Base-by-base conservation (phyloP, 2,113 vertebrate genomes). In the Otis tarda region DNA sequence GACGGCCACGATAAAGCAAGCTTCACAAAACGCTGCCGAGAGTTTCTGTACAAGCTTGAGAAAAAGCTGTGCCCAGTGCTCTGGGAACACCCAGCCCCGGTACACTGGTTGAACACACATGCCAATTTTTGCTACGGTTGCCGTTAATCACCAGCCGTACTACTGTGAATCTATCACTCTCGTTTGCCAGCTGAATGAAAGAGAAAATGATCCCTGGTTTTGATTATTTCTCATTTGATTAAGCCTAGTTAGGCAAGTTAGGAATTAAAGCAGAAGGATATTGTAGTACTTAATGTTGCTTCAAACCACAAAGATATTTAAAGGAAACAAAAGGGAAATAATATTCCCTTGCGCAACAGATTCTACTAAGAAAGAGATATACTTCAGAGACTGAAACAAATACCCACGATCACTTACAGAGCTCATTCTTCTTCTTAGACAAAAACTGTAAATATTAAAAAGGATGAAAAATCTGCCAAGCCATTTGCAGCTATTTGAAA, bases 401-500 rank as follows among this genome's bases (percentile, higher is more conserved):
- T 95, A 89, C 91, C 95, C 94, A 39, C 37, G 95, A 96, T 97
- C 92, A 94, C 92, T 97, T 94, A 92, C 91, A 96, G 87, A 92
- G 94, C 67, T 92, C 95, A 94, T 93, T 94, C 83, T 89, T 96
- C 92, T 70, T 94, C 67, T 85, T 57, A 76, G 84, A 97, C 90
- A 94, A 96, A 95, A 94, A 68, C 96, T 83, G 84, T 92, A 95
- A 94, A 93, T 89, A 95, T 93, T 93, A 96, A 96, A 97, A 94
- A 95, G 97, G 89, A 92, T 79, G 81, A 93, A 96, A 97, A 96
- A 96, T 95, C 81, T 93, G 83, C 76, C 89, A 97, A 96, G 96
- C 96, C 92, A 95, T 95, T 97, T 94, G 93, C 92, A 97, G 95
- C 93, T 95, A 95, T 76, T 97, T 97, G 95, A 97, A 97, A 96